Percentiles rank a stretch among this genome's conserved stretches.
These are phyloP conservation scores for Talpa occidentalis DNA, from an alignment of 2,113 vertebrate species.

Conservation along the genomic window DNA sequence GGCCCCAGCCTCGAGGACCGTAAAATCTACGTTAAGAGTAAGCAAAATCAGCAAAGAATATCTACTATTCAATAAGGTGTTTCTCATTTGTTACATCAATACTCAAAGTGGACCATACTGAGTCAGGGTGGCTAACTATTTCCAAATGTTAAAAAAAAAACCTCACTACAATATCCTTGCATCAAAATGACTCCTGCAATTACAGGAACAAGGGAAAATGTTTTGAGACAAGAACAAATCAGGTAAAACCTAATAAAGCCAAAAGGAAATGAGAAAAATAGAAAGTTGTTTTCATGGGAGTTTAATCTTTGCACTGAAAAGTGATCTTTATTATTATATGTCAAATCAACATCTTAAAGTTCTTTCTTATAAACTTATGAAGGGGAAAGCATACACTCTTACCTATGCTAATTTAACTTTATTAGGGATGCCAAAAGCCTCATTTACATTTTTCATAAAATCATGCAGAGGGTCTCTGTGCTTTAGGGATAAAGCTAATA, in stretches of 20 bases:
- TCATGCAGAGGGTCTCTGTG: constrained; percentile 87
- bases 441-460: constrained; percentile 99
- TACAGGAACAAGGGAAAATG: constrained; percentile 79
- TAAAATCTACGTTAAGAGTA: constrained; percentile 66
- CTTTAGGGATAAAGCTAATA: constrained; percentile 98
- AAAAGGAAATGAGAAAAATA: constrained; percentile 86
- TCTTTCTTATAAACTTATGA: constrained; percentile 76
- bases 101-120: constrained; percentile 2
- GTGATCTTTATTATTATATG: constrained; percentile 65
- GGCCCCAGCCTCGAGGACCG: constrained; percentile 1
- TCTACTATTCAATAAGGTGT: constrained; percentile 67
- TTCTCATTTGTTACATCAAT: constrained; percentile 76
- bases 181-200: constrained; percentile 69
- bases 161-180: constrained; percentile 59
- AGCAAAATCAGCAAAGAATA: constrained; percentile 57
- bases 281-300: constrained; percentile 80
- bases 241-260: constrained; percentile 86
- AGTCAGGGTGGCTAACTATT: constrained; percentile 65
- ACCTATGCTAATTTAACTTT: constrained; percentile 87
- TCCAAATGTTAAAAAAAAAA: constrained; percentile 76
- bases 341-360: constrained; percentile 71
- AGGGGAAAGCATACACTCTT: constrained; percentile 82
- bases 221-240: constrained; percentile 85
- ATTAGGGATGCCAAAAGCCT: constrained; percentile 87
- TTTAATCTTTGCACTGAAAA: constrained; percentile 74